These are phyloP conservation scores for Gasteruption jaculator DNA, from an alignment of 2,888 invertebrate species.

Conservation along the genomic window DNA sequence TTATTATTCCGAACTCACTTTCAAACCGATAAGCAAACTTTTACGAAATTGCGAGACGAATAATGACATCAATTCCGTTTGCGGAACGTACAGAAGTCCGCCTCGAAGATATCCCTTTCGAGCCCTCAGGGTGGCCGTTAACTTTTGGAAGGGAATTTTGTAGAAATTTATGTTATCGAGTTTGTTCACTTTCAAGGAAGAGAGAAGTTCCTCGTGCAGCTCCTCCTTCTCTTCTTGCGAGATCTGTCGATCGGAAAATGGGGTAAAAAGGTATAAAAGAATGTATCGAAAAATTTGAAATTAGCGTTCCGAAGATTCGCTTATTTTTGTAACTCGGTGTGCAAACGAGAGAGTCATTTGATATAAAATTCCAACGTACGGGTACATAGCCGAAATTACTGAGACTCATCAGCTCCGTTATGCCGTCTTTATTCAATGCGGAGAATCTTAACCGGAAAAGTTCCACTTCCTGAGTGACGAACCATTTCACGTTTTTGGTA, in stretches of 20 bases:
- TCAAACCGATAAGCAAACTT: slow-evolving; percentile 65
- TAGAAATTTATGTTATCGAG: slow-evolving; percentile 68
- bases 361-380: slow-evolving; percentile 30
- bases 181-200: slow-evolving; percentile 55
- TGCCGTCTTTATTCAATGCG: slow-evolving; percentile 60
- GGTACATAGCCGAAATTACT: slow-evolving; percentile 67
- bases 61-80: slow-evolving; percentile 78
- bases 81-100: slow-evolving; percentile 86
- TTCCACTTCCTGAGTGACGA: slow-evolving; percentile 82
- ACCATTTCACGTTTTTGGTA: slow-evolving; percentile 84
- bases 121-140: slow-evolving; percentile 74
- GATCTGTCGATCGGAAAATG: slow-evolving; percentile 51
- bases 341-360: not conserved
- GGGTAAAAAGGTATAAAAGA: not conserved
- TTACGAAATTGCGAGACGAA: slow-evolving; percentile 73
- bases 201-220: slow-evolving; percentile 53
- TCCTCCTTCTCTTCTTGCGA: slow-evolving; percentile 64
- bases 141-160: slow-evolving; percentile 83
- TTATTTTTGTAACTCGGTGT: not conserved
- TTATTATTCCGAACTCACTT: too few species aligned
- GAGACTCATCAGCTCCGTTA: slow-evolving; percentile 63
- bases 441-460: slow-evolving; percentile 78
- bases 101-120: slow-evolving; percentile 74
- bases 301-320: not conserved
- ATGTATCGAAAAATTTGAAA: slow-evolving; percentile 6